A percentile compares a stretch with the other conserved stretches of the same genome.
phyloP scores from a whole-genome alignment of 2,113 vertebrate genomes.

The Spea multiplicata region DNA sequence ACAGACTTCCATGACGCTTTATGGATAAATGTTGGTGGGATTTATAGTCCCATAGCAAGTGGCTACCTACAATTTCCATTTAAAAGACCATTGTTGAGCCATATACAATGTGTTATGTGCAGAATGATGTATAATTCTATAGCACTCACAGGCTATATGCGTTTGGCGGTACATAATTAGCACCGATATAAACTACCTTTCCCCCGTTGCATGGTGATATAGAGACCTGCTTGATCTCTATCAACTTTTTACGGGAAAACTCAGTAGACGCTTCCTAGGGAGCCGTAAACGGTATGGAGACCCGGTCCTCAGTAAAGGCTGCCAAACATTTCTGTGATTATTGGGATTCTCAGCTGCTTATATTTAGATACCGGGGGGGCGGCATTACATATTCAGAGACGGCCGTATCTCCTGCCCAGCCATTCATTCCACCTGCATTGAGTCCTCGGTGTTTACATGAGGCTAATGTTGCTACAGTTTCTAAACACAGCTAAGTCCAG shows the following conservation, averaged over 20 bases:
- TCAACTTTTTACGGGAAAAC: not conserved
- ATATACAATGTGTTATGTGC: too few relatives aligned
- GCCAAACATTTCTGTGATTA: not conserved
- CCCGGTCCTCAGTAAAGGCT: not conserved
- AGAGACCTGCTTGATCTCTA: not conserved
- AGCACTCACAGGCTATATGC: too few relatives aligned
- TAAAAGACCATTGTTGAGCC: too few relatives aligned
- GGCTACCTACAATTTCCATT: too few relatives aligned
- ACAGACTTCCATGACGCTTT: too few relatives aligned
- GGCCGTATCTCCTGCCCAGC: slow-evolving; percentile 45
- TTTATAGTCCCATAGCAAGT: too few relatives aligned
- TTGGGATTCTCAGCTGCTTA: slow-evolving; percentile 47
- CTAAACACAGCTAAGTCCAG: slow-evolving; percentile 53
- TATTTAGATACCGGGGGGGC: slow-evolving; percentile 46
- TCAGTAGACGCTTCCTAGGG: too few relatives aligned
- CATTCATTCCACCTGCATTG: slow-evolving; percentile 43
- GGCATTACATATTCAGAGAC: slow-evolving; percentile 58
- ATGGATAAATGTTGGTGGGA: too few relatives aligned
- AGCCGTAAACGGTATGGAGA: not conserved
- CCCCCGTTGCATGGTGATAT: too few relatives aligned
- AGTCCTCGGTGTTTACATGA: slow-evolving; percentile 48
- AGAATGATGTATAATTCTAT: too few relatives aligned
- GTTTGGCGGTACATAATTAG: too few relatives aligned
- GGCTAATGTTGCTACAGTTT: slow-evolving; percentile 48
- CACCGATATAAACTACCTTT: too few relatives aligned